Percentiles rank a stretch among this genome's conserved stretches.
phyloP scores from a whole-genome alignment of 92 coral and sea anemone genomes.

The Scolanthus callimorphus region DNA sequence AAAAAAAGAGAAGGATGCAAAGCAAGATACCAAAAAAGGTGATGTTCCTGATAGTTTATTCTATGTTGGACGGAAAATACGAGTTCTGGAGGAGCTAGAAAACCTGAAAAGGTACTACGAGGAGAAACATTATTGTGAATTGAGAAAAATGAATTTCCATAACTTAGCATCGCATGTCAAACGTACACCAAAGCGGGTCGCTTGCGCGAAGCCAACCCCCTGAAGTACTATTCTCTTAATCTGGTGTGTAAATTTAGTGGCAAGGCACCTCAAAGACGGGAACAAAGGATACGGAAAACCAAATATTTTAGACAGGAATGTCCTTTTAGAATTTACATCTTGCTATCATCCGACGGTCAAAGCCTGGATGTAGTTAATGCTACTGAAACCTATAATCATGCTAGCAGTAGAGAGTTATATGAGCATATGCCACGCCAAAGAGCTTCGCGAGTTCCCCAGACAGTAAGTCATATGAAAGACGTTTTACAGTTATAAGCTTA shows the following conservation, averaged over 20 bases:
- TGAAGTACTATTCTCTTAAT: conserved; percentile 35
- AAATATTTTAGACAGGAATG: conserved; percentile 47
- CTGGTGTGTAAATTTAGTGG: conserved; percentile 12
- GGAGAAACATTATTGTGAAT: conserved; percentile 34
- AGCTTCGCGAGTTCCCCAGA: not conserved
- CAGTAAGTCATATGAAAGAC: conserved; percentile 8
- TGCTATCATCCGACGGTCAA: conserved; percentile 46
- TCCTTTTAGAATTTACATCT: conserved; percentile 41
- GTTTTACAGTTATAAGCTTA: conserved; percentile 46
- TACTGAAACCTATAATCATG: conserved; percentile 50
- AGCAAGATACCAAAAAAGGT: not conserved
- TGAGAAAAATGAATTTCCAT: conserved; percentile 43
- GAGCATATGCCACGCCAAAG: conserved; percentile 35
- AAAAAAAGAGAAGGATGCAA: too few species aligned
- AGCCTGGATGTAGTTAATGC: conserved; percentile 31
- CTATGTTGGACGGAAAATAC: conserved; percentile 27
- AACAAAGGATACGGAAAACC: conserved; percentile 16
- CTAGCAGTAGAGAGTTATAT: conserved; percentile 16
- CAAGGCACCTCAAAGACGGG: not conserved
- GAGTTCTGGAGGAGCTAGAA: conserved; percentile 14
- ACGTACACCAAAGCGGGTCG: conserved; percentile 42
- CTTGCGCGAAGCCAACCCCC: conserved; percentile 26
- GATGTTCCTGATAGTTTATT: not conserved
- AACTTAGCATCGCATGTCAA: conserved; percentile 34
- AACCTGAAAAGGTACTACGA: conserved; percentile 6